phyloP scores from a whole-genome alignment of 30 jellyfish, hydroid and myxozoan species.

The Cassiopea xamachana region DNA sequence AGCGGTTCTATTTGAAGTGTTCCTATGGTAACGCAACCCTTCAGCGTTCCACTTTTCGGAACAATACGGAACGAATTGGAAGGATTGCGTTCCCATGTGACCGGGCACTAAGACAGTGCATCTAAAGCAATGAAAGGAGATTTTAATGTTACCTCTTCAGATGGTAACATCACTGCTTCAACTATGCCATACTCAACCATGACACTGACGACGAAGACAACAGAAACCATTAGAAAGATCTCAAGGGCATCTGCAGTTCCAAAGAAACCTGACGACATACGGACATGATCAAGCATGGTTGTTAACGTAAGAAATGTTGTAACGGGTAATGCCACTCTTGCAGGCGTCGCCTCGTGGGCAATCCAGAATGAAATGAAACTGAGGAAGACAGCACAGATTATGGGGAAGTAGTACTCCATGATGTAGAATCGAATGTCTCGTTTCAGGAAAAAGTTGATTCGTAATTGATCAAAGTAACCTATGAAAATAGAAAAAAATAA shows the following conservation, averaged over 20 bases:
- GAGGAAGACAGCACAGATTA: constrained; percentile 71
- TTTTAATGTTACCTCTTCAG: not conserved
- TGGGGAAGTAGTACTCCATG: constrained; percentile 78
- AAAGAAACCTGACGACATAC: constrained; percentile 40
- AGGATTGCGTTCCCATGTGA: too few relatives aligned
- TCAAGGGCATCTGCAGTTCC: constrained; percentile 67
- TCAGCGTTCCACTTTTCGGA: too few relatives aligned
- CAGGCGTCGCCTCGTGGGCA: constrained; percentile 81
- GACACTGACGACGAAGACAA: constrained; percentile 64
- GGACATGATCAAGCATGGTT: constrained; percentile 61
- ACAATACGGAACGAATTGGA: too few relatives aligned
- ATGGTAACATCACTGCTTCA: constrained; percentile 7
- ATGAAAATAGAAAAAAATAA: not conserved
- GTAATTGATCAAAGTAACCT: constrained; percentile 61
- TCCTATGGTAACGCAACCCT: too few relatives aligned
- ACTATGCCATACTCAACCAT: constrained; percentile 74
- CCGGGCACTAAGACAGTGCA: too few relatives aligned
- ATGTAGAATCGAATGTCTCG: constrained; percentile 72
- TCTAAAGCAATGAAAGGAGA: too few relatives aligned
- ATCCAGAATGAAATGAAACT: constrained; percentile 85
- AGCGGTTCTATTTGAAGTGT: too few relatives aligned
- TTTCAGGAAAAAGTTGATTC: constrained; percentile 42
- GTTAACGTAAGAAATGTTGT: constrained; percentile 87
- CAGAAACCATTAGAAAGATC: constrained; percentile 56
- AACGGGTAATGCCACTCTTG: constrained; percentile 86